Evolutionary conservation across 2,113 vertebrate species (phyloP), one percentile per base, ranked within the genome.

Genomic region (Stercorarius parasiticus): DNA sequence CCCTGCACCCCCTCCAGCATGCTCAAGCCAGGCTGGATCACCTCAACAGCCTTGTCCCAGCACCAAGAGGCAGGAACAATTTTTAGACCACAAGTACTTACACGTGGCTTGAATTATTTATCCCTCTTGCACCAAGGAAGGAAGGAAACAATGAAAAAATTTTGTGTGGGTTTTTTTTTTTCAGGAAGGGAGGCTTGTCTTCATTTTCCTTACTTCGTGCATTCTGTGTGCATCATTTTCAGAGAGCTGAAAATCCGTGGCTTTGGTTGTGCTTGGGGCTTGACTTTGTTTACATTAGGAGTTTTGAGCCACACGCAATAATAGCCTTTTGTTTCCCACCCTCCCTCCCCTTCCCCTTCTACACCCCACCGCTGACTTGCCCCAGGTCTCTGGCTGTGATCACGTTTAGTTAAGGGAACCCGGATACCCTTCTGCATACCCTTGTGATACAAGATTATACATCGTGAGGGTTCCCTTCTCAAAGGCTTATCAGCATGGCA

Each of bases 91-190:
- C 95, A 97, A 98, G 93, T 90, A 43, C 96, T 97, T 98, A 98
- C 96, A 98, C 53, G 79, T 98, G 97, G 95, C 97, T 97, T 98
- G 98, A 98, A 98, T 98, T 98, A 98, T 98, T 98, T 98, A 98
- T 98, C 91, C 96, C 32, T 82, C 92, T 91, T 98, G 95, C 97
- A 96, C 83, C 82, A 96, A 94, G 56, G 34, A 89, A 95, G 38
- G 64, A 85, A 91, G 5, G 13, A 94, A 95, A 84, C 23, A 76
- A 76, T 87, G 42, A 72, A 74, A 88, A 62, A 81, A 18, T 95
- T 61, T 84, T 85, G 36, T 40, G 13, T 53, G 6, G 1, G 1
- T 85, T 79, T 69, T 92, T 94, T 73, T 85, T 87, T 42, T 65
- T 17, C 30, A 65, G 2, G 5, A 15, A 3, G 34, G 34, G 13